Base-by-base conservation (phyloP, 2,888 invertebrate genomes). In the Drosophila colorata region DNA sequence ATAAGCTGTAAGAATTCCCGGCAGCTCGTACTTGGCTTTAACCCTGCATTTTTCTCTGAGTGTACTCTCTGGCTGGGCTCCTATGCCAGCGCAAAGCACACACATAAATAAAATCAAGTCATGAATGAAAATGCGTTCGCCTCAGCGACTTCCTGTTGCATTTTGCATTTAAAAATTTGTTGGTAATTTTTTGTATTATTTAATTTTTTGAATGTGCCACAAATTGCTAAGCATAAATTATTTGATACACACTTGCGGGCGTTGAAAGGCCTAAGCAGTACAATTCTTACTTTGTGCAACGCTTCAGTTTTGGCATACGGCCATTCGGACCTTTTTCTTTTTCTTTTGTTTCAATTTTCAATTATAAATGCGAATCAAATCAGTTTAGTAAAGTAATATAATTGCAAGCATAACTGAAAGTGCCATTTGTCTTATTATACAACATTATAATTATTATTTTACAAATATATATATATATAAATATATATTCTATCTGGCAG, bases 51-150 rank as follows among this genome's bases (percentile, higher is more conserved):
- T 28, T 16, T 23, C 2, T n/a, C 14, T 51, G 31, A 14, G 23
- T 11, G 11, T 13, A 25, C 13, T 2, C 13, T n/a, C 11, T 41
- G 25, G 33, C 11, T 44, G 33, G 4, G 33, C 13, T 13, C 4
- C 13, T 11, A 13, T 33, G 33, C 33, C 33, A 33, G 33, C 9
- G 28, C 28, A 28, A 28, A 9, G 40, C 51, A 31, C 61, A 47
- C 58, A 71, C 84, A 87, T 87, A 87, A 83, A 82, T 83, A 85
- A 83, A 51, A 84, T 82, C 74, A 88, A 84, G 61, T 84, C 83
- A 84, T 84, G 83, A 84, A 84, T 84, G 83, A 84, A 84, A 88
- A 88, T 86, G 83, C 83, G 83, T 83, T 83, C 82, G 75, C 85
- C 82, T 78, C 53, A 84, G 70, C 82, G 68, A 87, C 81, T 82